phyloP scores from a whole-genome alignment of 2,888 invertebrate species.

The Drosophila meridionalis region DNA sequence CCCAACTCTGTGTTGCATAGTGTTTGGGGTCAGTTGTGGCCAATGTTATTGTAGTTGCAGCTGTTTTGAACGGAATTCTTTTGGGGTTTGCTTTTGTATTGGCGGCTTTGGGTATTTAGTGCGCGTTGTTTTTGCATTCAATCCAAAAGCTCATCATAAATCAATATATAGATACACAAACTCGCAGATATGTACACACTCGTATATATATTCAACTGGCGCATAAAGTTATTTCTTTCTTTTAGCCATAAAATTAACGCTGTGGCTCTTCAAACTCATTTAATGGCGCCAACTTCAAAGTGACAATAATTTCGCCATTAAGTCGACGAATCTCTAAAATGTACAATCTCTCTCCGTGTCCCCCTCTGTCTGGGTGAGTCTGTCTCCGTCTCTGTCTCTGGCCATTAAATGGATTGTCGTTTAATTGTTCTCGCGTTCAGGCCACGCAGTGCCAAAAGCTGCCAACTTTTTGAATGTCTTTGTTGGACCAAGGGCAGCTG shows the following conservation, averaged over 20 bases:
- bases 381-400: constrained; percentile 24
- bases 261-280: constrained; percentile 39
- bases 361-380: constrained; percentile 22
- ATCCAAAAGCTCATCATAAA: constrained; percentile 20
- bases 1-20: constrained; percentile 10
- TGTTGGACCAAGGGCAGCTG: constrained; percentile 24
- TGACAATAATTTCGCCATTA: constrained; percentile 75
- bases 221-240: constrained; percentile 1
- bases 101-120: constrained; percentile 30
- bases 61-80: constrained; percentile 35
- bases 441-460: constrained; percentile 56
- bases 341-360: background rate
- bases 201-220: background rate
- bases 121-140: constrained; percentile 45
- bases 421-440: constrained; percentile 72
- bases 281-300: constrained; percentile 77
- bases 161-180: background rate
- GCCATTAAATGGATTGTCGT: constrained; percentile 75
- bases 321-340: constrained; percentile 27
- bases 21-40: constrained; percentile 6
- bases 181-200: too few species aligned
- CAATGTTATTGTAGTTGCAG: constrained; percentile 19
- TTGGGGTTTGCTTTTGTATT: constrained; percentile 38
- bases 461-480: constrained; percentile 66
- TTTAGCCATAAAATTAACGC: constrained; percentile 28